These are phyloP conservation scores for Phenganax marumi DNA, from an alignment of 92 coral and sea anemone species.

Conservation along the genomic window DNA sequence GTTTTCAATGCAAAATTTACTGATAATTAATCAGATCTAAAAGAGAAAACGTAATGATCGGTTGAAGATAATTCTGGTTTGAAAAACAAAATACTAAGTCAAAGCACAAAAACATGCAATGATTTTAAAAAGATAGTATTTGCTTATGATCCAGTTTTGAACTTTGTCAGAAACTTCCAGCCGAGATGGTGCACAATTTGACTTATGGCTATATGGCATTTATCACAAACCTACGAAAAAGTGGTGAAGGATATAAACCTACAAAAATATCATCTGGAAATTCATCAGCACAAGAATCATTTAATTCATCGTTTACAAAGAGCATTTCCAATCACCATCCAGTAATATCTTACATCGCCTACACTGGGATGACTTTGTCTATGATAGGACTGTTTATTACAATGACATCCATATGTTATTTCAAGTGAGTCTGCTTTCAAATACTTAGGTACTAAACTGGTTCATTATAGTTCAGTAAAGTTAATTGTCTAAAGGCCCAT, in stretches of 20 bases:
- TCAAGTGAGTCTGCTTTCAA: background rate
- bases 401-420: constrained; percentile 25
- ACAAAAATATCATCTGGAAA: background rate
- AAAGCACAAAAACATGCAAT: background rate
- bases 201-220: constrained; percentile 1
- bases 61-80: too few relatives aligned
- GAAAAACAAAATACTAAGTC: too few relatives aligned
- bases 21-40: background rate
- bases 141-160: background rate
- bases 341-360: constrained; percentile 24
- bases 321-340: background rate
- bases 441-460: background rate
- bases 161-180: background rate
- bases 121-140: background rate
- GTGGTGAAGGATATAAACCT: background rate
- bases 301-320: background rate
- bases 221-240: background rate
- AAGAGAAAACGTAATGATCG: background rate
- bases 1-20: background rate
- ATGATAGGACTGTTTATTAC: constrained; percentile 12
- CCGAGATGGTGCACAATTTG: background rate
- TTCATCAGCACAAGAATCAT: background rate
- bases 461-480: background rate
- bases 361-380: constrained; percentile 24
- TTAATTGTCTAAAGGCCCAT: too few relatives aligned